Percentiles rank a stretch among this genome's conserved stretches.
Conservation (phyloP, 2,888 invertebrate genomes). For the Caenorhabditis angaria region DNA sequence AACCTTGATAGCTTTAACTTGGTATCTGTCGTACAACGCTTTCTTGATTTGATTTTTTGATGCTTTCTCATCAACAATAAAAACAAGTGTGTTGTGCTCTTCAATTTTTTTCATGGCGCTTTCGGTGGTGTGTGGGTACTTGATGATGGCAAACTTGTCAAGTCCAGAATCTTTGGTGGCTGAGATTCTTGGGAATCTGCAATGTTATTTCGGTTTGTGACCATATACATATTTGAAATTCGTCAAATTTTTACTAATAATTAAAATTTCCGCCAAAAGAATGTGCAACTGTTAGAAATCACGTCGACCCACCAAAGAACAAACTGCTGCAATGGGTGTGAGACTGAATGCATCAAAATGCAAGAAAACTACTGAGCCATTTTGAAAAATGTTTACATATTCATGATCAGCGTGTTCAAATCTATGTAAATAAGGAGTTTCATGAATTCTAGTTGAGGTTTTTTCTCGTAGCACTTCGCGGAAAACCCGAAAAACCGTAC, state of each 20-base stretch:
- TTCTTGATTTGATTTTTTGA: constrained; percentile 96
- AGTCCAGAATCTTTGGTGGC: constrained; percentile 88
- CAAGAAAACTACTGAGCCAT: no score
- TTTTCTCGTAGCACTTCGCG: no score
- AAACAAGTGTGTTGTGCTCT: constrained; percentile 98
- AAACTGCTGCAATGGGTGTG: no score
- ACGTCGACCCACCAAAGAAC: no score
- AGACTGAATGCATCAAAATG: no score
- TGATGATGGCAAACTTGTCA: constrained; percentile 89
- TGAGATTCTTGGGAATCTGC: constrained; percentile 83
- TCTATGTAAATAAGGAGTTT: no score
- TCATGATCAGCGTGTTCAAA: no score
- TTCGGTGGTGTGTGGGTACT: constrained; percentile 97
- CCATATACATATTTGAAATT: no score
- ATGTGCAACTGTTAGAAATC: no score
- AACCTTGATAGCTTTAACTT: constrained; percentile 97
- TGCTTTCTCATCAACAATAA: constrained; percentile 92
- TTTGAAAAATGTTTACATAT: no score
- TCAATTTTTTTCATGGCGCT: constrained; percentile 99
- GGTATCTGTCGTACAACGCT: constrained; percentile 96
- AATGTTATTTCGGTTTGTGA: constrained; percentile 3
- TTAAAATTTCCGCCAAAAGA: neutral
- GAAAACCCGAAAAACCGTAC: no score
- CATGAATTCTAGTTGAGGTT: no score
- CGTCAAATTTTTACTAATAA: constrained; percentile 78